phyloP scores from a whole-genome alignment of 2,113 vertebrate genomes.

The Elgaria multicarinata region DNA sequence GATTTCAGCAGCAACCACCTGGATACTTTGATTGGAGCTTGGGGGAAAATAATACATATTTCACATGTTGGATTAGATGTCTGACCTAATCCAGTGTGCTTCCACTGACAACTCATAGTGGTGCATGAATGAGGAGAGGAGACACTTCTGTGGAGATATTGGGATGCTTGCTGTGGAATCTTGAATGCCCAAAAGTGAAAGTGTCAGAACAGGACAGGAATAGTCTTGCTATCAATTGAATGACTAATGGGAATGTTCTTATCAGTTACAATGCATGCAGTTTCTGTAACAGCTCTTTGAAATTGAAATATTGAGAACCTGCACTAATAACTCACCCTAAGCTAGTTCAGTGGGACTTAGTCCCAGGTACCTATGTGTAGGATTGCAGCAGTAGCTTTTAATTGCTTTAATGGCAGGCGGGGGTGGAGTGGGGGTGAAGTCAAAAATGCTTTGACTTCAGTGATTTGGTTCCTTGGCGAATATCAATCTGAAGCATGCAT shows the following conservation, averaged over 20 bases:
- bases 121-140: background rate
- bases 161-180: background rate
- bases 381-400: background rate
- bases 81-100: background rate
- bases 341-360: background rate
- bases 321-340: background rate
- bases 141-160: background rate
- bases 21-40: background rate
- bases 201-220: background rate
- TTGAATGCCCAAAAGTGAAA: too few species aligned
- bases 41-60: background rate
- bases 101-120: background rate
- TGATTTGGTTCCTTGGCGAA: background rate
- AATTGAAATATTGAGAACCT: background rate
- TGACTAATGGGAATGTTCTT: background rate
- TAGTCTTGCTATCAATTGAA: too few species aligned
- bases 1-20: background rate
- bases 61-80: background rate
- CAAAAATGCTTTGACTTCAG: slow-evolving; percentile 19
- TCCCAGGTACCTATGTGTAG: background rate
- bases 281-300: slow-evolving; percentile 27
- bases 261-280: background rate
- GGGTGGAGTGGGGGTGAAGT: background rate
- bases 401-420: background rate
- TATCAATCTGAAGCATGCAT: slow-evolving; percentile 51